Conservation (phyloP, 2,113 vertebrate genomes). For the Emberiza fucata region DNA sequence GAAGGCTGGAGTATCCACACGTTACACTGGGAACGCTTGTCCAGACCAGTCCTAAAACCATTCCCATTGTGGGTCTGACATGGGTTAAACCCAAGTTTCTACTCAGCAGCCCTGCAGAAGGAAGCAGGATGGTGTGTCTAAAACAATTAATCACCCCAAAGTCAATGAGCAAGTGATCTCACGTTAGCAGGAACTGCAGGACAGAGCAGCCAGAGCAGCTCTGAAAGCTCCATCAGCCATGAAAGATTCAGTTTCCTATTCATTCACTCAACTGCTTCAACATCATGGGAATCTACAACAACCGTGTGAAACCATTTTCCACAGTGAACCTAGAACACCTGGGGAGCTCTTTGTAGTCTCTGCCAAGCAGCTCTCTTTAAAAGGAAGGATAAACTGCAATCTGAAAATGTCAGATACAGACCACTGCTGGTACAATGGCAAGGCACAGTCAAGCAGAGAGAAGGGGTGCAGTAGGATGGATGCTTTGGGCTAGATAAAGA, state of each 20-base stretch:
- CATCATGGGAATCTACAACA: constrained; percentile 47
- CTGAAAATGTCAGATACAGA: constrained; percentile 34
- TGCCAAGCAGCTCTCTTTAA: constrained; percentile 50
- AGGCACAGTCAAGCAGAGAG: constrained; percentile 20
- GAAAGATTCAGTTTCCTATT: constrained; percentile 27
- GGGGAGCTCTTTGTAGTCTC: constrained; percentile 45
- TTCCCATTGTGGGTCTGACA: not conserved
- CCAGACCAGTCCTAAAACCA: not conserved
- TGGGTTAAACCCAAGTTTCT: not conserved
- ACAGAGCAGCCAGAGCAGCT: not conserved
- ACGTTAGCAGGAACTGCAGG: not conserved
- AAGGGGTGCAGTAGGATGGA: constrained; percentile 4
- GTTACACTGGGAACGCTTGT: not conserved
- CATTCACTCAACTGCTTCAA: not conserved
- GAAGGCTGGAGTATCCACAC: not conserved
- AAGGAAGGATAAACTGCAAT: constrained; percentile 45
- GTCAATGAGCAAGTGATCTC: not conserved
- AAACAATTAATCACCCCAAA: not conserved
- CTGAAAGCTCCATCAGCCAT: not conserved
- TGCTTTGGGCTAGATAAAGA: constrained; percentile 11
- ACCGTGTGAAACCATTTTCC: constrained; percentile 54
- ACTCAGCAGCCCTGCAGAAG: not conserved
- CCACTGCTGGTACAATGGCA: constrained; percentile 38
- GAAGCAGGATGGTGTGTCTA: not conserved
- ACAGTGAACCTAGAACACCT: constrained; percentile 43